phyloP scores from a whole-genome alignment of 2,797 vertebrate species.

The Ceryle rudis region DNA sequence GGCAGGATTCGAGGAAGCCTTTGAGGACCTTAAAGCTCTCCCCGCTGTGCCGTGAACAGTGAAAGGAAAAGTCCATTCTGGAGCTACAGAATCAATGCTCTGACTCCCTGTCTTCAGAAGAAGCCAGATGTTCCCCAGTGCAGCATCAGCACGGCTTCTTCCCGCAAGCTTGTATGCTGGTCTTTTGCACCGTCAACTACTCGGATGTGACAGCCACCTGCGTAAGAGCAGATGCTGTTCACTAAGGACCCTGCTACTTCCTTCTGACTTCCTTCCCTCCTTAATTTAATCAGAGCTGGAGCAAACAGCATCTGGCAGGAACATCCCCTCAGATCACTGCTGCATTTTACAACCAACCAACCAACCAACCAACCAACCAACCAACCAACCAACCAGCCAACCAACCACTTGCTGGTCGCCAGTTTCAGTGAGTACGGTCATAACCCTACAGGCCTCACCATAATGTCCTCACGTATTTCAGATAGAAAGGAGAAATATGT shows the following conservation, averaged over 20 bases:
- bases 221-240: background rate
- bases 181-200: background rate
- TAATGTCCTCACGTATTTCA: background rate
- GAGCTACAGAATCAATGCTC: background rate
- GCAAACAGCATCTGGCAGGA: background rate
- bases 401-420: rapidly evolving
- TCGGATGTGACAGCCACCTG: background rate
- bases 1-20: background rate
- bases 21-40: background rate
- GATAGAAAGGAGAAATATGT: background rate
- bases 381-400: background rate
- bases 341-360: background rate
- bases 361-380: too few species aligned
- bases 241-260: background rate
- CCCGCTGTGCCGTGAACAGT: background rate
- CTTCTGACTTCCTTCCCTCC: background rate
- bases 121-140: background rate
- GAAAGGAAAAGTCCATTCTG: background rate
- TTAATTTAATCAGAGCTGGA: background rate
- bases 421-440: background rate
- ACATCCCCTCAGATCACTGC: background rate
- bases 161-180: too few species aligned
- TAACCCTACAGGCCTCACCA: background rate
- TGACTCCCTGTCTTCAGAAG: background rate
- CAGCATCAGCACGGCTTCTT: background rate